Conservation (phyloP, 2,797 vertebrate species). For the Poecilia velifera region DNA sequence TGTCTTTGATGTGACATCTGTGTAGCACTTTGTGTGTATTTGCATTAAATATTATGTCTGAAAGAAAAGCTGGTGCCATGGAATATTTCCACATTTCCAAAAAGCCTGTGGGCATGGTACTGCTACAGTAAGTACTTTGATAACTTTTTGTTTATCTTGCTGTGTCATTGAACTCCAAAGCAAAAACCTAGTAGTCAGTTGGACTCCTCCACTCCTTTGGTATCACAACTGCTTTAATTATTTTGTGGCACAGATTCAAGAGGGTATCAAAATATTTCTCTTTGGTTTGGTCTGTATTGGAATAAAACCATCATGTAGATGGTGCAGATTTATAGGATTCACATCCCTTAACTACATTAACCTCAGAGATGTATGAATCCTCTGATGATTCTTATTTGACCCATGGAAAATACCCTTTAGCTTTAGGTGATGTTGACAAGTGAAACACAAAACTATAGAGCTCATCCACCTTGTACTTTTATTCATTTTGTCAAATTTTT, state of each 20-base stretch:
- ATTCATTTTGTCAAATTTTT: neutral
- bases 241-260: neutral
- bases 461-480: neutral
- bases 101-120: neutral
- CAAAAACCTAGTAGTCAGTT: neutral
- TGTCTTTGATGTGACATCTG: neutral
- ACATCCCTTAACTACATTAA: neutral
- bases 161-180: neutral
- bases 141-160: neutral
- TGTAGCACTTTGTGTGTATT: neutral
- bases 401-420: neutral
- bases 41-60: neutral
- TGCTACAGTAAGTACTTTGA: neutral
- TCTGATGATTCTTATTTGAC: neutral
- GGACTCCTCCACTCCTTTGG: neutral
- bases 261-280: neutral
- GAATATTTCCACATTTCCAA: neutral
- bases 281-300: neutral
- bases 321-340: neutral
- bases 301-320: neutral
- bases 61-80: neutral
- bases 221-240: neutral
- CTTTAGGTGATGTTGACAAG: neutral
- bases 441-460: neutral
- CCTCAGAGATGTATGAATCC: neutral